Evolutionary conservation across 1,140 invertebrate species (phyloP).

Genomic region (Chironomus tepperi): DNA sequence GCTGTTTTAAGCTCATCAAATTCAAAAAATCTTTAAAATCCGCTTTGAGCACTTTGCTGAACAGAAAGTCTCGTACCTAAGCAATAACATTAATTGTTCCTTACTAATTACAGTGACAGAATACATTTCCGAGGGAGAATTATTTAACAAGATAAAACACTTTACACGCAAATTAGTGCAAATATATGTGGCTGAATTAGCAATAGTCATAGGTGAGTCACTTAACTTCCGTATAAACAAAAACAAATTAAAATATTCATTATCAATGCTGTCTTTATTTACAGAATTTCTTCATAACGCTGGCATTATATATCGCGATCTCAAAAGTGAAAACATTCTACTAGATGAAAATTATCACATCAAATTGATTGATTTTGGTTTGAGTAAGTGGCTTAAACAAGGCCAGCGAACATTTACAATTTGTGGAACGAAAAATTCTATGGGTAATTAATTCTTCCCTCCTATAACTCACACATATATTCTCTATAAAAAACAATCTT

Average conservation of each 20-base stretch:
- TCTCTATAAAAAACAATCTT: neutral
- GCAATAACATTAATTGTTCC: neutral
- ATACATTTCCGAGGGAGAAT: conserved; percentile 71
- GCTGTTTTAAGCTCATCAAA: too few relatives aligned
- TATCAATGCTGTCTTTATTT: conserved; percentile 33
- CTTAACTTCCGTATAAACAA: neutral
- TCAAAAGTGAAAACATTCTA: conserved; percentile 88
- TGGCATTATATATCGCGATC: conserved; percentile 81
- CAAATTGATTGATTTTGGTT: conserved; percentile 83
- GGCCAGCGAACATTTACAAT: conserved; percentile 71
- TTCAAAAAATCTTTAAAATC: conserved; percentile 19
- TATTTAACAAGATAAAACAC: conserved; percentile 57
- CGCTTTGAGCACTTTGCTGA: too few relatives aligned
- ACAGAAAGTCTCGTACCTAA: too few relatives aligned
- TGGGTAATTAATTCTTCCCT: conserved; percentile 53
- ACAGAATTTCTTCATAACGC: conserved; percentile 86
- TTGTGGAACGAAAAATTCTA: conserved; percentile 85
- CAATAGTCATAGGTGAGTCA: conserved; percentile 66
- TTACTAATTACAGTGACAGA: conserved; percentile 60
- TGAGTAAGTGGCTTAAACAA: conserved; percentile 79
- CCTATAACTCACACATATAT: neutral
- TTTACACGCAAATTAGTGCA: conserved; percentile 67
- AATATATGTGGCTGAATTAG: conserved; percentile 76
- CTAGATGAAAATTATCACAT: conserved; percentile 69
- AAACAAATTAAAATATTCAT: conserved; percentile 22